A percentile compares a stretch with the other conserved stretches of the same genome.
phyloP scores from a whole-genome alignment of 2,888 invertebrate species.

The Ornithoptera alexandrae region DNA sequence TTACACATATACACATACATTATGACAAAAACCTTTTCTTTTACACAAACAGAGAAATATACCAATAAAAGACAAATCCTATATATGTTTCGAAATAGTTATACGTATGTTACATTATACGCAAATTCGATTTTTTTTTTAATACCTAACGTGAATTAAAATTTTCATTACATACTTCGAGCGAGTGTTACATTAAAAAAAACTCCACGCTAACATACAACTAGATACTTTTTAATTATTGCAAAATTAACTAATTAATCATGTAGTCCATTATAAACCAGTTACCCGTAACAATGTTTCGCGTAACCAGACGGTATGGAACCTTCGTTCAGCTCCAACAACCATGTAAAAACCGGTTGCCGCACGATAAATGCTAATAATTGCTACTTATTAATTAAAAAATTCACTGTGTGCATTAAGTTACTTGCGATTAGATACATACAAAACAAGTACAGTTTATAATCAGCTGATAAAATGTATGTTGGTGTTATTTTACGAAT shows the following conservation, averaged over 20 bases:
- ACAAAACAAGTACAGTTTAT: background rate
- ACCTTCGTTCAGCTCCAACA: slow-evolving; percentile 8
- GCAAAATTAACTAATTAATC: background rate
- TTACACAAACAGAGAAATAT: too few relatives aligned
- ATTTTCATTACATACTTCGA: background rate
- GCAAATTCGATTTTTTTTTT: background rate
- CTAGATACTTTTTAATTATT: background rate
- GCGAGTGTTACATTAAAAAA: background rate
- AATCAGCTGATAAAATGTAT: background rate
- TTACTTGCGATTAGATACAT: background rate
- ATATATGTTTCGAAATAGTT: too few relatives aligned
- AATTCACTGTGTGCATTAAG: slow-evolving; percentile 2
- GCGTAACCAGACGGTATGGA: background rate
- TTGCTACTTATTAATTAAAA: slow-evolving; percentile 17
- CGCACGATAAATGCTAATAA: slow-evolving; percentile 13
- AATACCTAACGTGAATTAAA: background rate
- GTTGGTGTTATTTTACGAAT: background rate
- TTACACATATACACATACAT: too few relatives aligned
- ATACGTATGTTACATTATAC: background rate
- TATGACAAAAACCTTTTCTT: too few relatives aligned
- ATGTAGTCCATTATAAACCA: background rate
- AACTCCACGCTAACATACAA: background rate
- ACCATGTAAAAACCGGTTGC: slow-evolving; percentile 1
- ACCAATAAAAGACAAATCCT: too few relatives aligned
- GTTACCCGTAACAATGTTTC: background rate